Base-by-base conservation (phyloP, 2,797 vertebrate species). In the Xenopus petersii region DNA sequence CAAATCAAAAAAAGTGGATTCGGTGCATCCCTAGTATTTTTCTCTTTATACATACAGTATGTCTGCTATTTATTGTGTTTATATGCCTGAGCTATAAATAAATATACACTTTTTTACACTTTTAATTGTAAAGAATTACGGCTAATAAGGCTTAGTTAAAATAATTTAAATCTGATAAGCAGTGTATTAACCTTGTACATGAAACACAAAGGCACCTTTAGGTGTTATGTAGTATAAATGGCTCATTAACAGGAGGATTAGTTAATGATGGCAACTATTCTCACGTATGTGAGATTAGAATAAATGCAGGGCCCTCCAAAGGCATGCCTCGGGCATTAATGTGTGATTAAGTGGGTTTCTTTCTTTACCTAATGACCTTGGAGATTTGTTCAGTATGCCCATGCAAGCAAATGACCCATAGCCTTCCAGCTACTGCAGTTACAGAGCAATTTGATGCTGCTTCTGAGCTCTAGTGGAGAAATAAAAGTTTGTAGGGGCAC, bases 301-400 rank as follows among this genome's bases (percentile, higher is more conserved):
- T 84, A 86, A 90, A 89, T 88, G 82, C 80, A 81, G 67, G 87
- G 87, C 79, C 72, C 74, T 74, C 75, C 64, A 81, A 79, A 15
- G 79, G 78, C 84, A 49, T n/a, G 84, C 89, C 88, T 82, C 73
- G 68, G 85, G 91, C 86, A 56, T 91, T 93, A 92, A 93, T 90
- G 84, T 74, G 79, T 92, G 89, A 91, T 84, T 63, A 73, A 85
- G 74, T 81, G 86, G 83, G 85, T 85, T 75, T 82, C 82, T 83
- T 86, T 89, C 85, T 83, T 83, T 78, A 81, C 76, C 80, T 85
- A 88, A 88, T 87, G 86, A 87, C 77, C 83, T 89, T 84, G 88
- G 75, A 78, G 76, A 88, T 86, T 86, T 82, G 82, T 86, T 83
- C 77, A 86, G 82, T 67, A 81, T 42, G 73, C 71, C 81, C 75